Base-by-base conservation (phyloP, 2,797 vertebrate genomes). In the Oreochromis grahami region DNA sequence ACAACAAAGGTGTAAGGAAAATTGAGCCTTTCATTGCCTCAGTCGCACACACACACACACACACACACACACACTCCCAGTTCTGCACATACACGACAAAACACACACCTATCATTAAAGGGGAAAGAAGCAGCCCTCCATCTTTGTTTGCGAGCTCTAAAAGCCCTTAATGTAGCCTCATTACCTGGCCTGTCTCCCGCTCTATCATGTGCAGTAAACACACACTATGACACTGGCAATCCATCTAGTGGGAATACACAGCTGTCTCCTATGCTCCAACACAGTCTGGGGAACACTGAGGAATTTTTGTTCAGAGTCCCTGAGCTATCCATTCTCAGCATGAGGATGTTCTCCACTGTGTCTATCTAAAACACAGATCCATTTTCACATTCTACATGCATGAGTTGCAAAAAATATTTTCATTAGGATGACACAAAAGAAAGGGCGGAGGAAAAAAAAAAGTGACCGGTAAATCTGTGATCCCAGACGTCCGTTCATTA, bases 111-210 rank as follows among this genome's bases (percentile, higher is more conserved):
- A 91, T 93, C 93, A 94, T 94, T 93, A 94, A 94, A 94, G 90
- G 88, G 89, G 86, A 88, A 93, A 93, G 91, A 90, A 92, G 91
- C 91, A 91, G 89, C 85, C 89, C 93, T 96, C 94, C 94, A 95
- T 95, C 94, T 95, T 95, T 95, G 94, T 95, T 95, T 95, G 93
- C 89, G 81, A 91, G 94, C 94, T 94, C 94, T 95, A 96, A 95
- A 95, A 95, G 95, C 94, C 93, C 91, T 91, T 95, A 96, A 96
- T 95, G 94, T 94, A 93, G 93, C 94, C 94, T 95, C 95, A 96
- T 96, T 95, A 95, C 93, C 95, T 95, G 94, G 88, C 93, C 94
- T 95, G 94, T 95, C 94, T 95, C 87, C 90, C 91, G 91, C 92
- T 96, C 94, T 89, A 95, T 95, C 95, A 95, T 95, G 93, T 94